These are phyloP conservation scores for Sepioteuthis lessoniana DNA, from an alignment of 2,888 invertebrate species.

Conservation along the genomic window DNA sequence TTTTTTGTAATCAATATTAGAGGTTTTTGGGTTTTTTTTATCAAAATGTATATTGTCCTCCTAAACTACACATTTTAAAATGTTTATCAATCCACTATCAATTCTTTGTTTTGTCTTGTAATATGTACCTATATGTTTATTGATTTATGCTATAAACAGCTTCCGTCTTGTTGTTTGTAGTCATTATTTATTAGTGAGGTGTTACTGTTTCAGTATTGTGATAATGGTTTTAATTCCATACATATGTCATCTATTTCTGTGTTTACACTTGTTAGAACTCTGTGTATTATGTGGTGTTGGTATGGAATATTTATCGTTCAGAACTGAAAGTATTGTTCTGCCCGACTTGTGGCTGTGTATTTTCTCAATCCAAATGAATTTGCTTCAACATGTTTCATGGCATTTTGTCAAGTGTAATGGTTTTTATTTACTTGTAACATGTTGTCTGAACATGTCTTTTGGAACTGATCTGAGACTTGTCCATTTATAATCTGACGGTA, in stretches of 20 bases:
- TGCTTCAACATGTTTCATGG: constrained; percentile 14
- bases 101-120: no score
- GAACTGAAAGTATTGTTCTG: constrained; percentile 1
- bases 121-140: no score
- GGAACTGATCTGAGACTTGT: not conserved
- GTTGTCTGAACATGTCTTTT: constrained; percentile 33
- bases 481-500: constrained; percentile 10
- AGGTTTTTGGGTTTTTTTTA: no score
- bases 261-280: not conserved
- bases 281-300: not conserved
- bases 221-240: not conserved
- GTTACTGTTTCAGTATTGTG: not conserved
- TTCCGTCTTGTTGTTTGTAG: no score
- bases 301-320: not conserved
- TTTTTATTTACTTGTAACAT: not conserved
- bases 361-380: not conserved
- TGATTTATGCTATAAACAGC: no score
- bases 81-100: no score
- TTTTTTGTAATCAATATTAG: no score
- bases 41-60: no score
- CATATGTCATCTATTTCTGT: not conserved
- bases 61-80: no score
- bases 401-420: not conserved
- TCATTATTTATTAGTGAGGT: not conserved
- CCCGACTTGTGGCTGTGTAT: not conserved